Evolutionary conservation across 2,888 invertebrate genomes (phyloP), one percentile per base, ranked within the genome.

Genomic region (Caenorhabditis doughertyi): DNA sequence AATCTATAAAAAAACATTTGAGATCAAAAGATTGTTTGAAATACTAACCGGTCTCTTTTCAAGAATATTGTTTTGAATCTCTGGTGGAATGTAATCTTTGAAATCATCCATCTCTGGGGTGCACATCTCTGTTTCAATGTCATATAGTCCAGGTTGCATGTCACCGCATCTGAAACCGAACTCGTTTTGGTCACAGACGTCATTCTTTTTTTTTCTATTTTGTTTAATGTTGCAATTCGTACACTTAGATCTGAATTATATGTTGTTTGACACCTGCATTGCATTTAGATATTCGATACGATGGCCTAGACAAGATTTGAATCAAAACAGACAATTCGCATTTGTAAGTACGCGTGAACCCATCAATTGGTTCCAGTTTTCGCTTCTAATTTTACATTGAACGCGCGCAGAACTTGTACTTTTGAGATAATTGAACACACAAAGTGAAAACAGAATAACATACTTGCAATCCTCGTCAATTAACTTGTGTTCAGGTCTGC

Each of bases 121-220:
- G 83, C 91, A 91, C 90, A 91, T 91, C 71, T 91, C 91, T n/a
- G 91, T 91, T 81, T 91, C 91, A 65, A 91, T 91, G 81, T 91
- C 91, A 79, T 91, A 91, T n/a, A 91, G 86, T 44, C 90, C 91
- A n/a, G 91, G 91, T 73, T 89, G 89, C 91, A 91, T 91, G 53
- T 88, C 88, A 21, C 89, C 89, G 71, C 91, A 91, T 84, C 84
- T 84, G 77, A 62, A 77, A 77, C 60, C 56, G 49, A 51, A 25
- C 47, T 32, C 23, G 58, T 58, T 65, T 47, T 47, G 47, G 56
- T 56, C 56, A 47, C 65, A n/a, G n/a, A 76, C 58, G 49, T 49
- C 60, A 60, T 25, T n/a, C 27, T 42, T 62, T 62, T 71, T 27
- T 25, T 39, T 53, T 11, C 21, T 27, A 2, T 21, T 18, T 21